These are phyloP conservation scores for Frankliniella intonsa DNA, from an alignment of 2,888 invertebrate genomes.

Conservation along the genomic window DNA sequence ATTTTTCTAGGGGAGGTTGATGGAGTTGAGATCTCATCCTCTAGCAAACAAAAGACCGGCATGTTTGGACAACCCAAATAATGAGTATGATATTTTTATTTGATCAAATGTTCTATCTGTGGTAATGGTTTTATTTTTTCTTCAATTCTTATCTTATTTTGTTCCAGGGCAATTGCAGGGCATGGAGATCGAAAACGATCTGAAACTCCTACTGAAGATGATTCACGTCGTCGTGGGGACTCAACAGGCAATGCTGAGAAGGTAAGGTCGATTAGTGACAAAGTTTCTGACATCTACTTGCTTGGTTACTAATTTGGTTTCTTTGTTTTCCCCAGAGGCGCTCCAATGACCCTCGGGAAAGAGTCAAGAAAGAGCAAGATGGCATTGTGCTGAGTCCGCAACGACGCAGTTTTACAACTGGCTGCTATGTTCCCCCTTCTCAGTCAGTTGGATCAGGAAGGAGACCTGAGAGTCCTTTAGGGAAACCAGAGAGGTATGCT, in stretches of 20 bases:
- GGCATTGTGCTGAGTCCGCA: constrained; percentile 82
- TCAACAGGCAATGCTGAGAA: constrained; percentile 52
- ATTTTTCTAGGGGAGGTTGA: constrained; percentile 61
- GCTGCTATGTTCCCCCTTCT: constrained; percentile 70
- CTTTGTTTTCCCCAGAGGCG: constrained; percentile 49
- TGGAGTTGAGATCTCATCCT: constrained; percentile 65
- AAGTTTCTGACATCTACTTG: neutral
- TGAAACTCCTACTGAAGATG: constrained; percentile 55
- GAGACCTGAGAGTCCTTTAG: constrained; percentile 47
- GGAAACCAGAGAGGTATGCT: constrained; percentile 44
- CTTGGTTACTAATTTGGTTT: neutral
- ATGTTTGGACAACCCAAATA: constrained; percentile 56
- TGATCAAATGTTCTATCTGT: neutral
- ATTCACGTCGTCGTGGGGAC: constrained; percentile 49
- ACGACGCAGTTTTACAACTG: constrained; percentile 78
- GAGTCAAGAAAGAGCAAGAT: constrained; percentile 75
- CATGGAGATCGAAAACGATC: constrained; percentile 52
- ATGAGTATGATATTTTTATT: constrained; percentile 48
- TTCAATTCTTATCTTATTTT: neutral
- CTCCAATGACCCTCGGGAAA: constrained; percentile 65
- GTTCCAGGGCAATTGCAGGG: constrained; percentile 52
- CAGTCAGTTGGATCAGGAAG: constrained; percentile 35
- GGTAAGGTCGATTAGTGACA: constrained; percentile 43
- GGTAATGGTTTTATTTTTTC: neutral
- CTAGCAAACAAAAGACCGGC: constrained; percentile 68